phyloP scores from a whole-genome alignment of 2,797 vertebrate genomes.

The Syngnathus rostellatus region DNA sequence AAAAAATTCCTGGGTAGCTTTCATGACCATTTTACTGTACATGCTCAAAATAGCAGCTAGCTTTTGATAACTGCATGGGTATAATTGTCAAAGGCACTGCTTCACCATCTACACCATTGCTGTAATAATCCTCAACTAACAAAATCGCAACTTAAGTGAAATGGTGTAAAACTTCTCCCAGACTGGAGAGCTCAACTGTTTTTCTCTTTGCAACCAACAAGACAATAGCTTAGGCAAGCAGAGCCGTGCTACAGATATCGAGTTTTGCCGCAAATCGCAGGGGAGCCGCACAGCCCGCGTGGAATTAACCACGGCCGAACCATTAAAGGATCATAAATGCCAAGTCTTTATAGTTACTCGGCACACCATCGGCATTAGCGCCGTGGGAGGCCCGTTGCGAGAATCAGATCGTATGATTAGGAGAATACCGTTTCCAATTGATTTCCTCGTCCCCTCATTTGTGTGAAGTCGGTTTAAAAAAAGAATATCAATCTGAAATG shows the following conservation, averaged over 20 bases:
- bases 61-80: no score
- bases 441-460: constrained; percentile 51
- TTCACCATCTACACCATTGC: no score
- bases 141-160: no score
- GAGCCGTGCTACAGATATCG: constrained; percentile 32
- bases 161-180: neutral
- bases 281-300: constrained; percentile 16
- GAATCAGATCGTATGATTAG: constrained; percentile 49
- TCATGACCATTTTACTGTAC: no score
- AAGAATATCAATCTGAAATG: constrained; percentile 47
- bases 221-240: constrained; percentile 25
- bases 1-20: no score
- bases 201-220: neutral
- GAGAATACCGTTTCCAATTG: constrained; percentile 54
- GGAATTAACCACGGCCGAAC: constrained; percentile 29
- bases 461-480: constrained; percentile 28
- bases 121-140: no score
- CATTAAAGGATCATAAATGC: constrained; percentile 27
- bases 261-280: constrained; percentile 21
- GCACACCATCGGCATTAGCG: constrained; percentile 33
- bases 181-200: neutral
- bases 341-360: constrained; percentile 21
- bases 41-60: no score
- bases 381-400: constrained; percentile 35
- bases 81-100: no score